Percentiles rank a stretch among this genome's conserved stretches.
Evolutionary conservation across 2,888 invertebrate genomes (phyloP).

Genomic region (Patella ulyssiponensis): DNA sequence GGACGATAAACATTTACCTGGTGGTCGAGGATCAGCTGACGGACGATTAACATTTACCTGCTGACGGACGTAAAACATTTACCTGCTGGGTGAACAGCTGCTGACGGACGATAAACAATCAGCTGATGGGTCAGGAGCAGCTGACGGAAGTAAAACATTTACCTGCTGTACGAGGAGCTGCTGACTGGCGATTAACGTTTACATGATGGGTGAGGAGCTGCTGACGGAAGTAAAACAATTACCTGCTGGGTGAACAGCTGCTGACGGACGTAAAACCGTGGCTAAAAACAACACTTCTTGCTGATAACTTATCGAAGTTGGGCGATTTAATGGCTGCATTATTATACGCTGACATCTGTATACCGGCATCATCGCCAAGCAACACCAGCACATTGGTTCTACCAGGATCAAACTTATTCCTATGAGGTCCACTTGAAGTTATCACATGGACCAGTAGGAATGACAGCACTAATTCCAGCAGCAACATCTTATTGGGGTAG

Average conservation of each 20-base stretch:
- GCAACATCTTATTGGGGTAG: no score
- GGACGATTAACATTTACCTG: conserved; percentile 81
- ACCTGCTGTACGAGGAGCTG: conserved; percentile 89
- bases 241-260: conserved; percentile 89
- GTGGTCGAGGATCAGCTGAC: no score
- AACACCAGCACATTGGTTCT: background rate
- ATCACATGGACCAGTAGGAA: no score
- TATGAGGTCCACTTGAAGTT: no score
- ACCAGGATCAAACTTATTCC: background rate
- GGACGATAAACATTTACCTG: conserved; percentile 29
- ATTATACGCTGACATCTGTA: conserved; percentile 83
- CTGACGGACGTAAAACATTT: conserved; percentile 86
- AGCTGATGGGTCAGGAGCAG: no score
- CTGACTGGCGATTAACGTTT: conserved; percentile 86
- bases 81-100: conserved; percentile 89
- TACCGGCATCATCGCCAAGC: conserved; percentile 89
- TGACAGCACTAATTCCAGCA: no score
- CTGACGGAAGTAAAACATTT: conserved; percentile 82
- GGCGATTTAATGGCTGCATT: conserved; percentile 91
- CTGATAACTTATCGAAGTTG: conserved; percentile 84
- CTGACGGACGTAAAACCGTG: conserved; percentile 92
- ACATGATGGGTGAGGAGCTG: no score
- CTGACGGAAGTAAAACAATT: background rate
- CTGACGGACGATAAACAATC: conserved; percentile 86
- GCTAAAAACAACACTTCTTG: conserved; percentile 84